Base-by-base conservation (phyloP, 2,113 vertebrate species). In the Elephas maximus region DNA sequence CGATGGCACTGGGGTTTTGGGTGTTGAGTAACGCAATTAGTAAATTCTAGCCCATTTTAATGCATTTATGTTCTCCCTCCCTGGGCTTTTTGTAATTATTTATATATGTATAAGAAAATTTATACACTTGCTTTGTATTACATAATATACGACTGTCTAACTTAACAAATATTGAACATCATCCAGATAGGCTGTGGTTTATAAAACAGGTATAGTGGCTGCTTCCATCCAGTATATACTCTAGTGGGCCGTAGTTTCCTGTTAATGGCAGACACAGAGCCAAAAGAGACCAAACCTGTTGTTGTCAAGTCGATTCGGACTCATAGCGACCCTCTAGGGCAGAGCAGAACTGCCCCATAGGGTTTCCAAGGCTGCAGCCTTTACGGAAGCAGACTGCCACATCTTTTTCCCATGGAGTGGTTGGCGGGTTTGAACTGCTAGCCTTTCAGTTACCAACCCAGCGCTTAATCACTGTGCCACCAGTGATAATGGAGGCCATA, bases 221-320 rank as follows among this genome's bases (percentile, higher is more conserved):
- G 9, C 73, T 33, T 53, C 28, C 0, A 4, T 24, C 21, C 76
- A 37, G 51, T 6, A 0, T 17, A 0, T 45, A 2, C 3, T 37
- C 37, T 1, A n/a, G 11, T 44, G 33, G 21, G 28, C 12, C 6
- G 7, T 44, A 2, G 5, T 45, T 20, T 60, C 37, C 73, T 45
- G 7, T 20, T 28, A 48, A 17, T 33, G 24, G 17, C 15, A 8
- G 24, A 18, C 8, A 8, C 6, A 57, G 53, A 57, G 53, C 53
- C 15, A 57, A 57, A 8, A 4, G 11, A 57, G 15, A 57, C 8
- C 53, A 57, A 57, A 57, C 53, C 53, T 17, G 15, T 57, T 57
- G 53, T 57, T 15, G 15, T 57, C 15, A 12, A 12, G 53, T 57
- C 53, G 15, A 15, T 57, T 57, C 12, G 3, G 11, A 17, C 53